phyloP scores from a whole-genome alignment of 2,113 vertebrate genomes.

The Macaca mulatta region DNA sequence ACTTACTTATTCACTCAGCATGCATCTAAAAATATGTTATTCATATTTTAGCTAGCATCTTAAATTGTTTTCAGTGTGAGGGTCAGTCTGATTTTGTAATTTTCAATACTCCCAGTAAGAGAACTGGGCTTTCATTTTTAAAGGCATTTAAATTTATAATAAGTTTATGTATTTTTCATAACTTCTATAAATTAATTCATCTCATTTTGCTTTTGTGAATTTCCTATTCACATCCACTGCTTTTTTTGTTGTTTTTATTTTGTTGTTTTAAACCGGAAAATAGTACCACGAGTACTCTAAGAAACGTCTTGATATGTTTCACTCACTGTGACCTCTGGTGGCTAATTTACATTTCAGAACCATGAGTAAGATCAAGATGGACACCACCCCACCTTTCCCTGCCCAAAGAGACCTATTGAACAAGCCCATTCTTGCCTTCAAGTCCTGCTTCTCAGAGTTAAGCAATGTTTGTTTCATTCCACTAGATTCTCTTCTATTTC shows the following conservation, averaged over 20 bases:
- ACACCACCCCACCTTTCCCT: background rate
- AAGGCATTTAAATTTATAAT: slow-evolving; percentile 36
- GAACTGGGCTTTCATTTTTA: slow-evolving; percentile 24
- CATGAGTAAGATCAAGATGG: background rate
- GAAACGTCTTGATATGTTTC: background rate
- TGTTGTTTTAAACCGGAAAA: background rate
- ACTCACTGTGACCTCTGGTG: background rate
- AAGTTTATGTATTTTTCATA: slow-evolving; percentile 7
- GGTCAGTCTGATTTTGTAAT: slow-evolving; percentile 14
- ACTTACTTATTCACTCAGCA: background rate
- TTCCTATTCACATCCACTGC: background rate
- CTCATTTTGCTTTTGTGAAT: background rate
- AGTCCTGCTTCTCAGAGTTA: slow-evolving; percentile 13
- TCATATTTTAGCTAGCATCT: slow-evolving; percentile 57
- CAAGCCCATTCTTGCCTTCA: background rate
- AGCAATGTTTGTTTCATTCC: background rate
- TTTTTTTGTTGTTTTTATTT: background rate
- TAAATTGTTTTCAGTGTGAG: slow-evolving; percentile 42
- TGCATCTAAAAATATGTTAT: slow-evolving; percentile 11
- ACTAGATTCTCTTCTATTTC: background rate
- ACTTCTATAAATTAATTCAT: background rate
- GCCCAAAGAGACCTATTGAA: background rate
- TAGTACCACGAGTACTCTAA: background rate
- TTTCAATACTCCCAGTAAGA: slow-evolving; percentile 44
- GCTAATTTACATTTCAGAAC: background rate